Evolutionary conservation across 1,140 invertebrate genomes (phyloP), one percentile per base, ranked within the genome.

Genomic region (Idris sp.): DNA sequence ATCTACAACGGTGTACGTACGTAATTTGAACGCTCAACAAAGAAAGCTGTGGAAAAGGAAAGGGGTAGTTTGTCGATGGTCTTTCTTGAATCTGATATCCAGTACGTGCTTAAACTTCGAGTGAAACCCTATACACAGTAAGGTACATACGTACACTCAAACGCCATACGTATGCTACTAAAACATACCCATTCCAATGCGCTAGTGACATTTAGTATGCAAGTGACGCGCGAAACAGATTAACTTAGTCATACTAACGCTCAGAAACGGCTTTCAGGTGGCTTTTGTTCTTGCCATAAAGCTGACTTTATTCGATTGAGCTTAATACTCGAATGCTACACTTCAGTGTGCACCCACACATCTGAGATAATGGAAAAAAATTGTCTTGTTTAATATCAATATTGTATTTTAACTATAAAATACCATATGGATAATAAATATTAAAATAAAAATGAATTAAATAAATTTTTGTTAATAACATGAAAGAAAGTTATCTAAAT

Each of bases 291-390:
- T 74, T 74, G 54, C 62, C 62, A 67, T 72, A 62, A 76, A 72
- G 61, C 67, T 72, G 74, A 65, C 74, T 76, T 62, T 71, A 76
- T 76, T 76, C 74, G 74, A 76, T 76, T 72, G 74, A 72, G 74
- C 67, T 76, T 62, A 72, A 61, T 67, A 43, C 46, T 58, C n/a
- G 48, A 68, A 48, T 74, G 36, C 54, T 59, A 61, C 54, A 51
- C 48, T 49, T 68, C 61, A 56, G 54, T 41, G 43, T 61, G 35
- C 31, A 75, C 10, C 15, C 49, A 38, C 48, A 53, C 36, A 68
- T 64, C 9, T 6, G 7, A 58, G 64, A 58, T 61, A 67, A 62
- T 36, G 30, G 5, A 16, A 11, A n/a, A 43, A 54, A 64, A 68
- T n/a, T n/a, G n/a, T n/a, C n/a, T n/a, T n/a, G n/a, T n/a, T n/a